phyloP scores from a whole-genome alignment of 2,113 vertebrate species.

The Gulo gulo region DNA sequence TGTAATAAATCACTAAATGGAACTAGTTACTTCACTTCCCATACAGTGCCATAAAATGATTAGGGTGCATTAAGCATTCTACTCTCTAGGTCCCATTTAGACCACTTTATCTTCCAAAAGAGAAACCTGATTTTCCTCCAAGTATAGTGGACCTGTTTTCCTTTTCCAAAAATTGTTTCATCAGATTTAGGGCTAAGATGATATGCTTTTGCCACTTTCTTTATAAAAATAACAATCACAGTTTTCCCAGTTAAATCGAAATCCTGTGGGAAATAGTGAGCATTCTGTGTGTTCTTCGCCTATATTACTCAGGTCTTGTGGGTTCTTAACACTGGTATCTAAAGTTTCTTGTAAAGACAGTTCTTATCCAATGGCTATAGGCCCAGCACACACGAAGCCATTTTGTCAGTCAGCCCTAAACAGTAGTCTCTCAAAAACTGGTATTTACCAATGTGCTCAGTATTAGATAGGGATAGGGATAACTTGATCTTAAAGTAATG shows the following conservation, averaged over 20 bases:
- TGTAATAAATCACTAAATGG: neutral
- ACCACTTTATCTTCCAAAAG: neutral
- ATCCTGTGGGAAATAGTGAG: neutral
- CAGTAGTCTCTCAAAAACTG: neutral
- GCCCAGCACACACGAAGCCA: neutral
- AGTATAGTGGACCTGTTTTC: neutral
- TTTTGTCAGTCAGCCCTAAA: neutral
- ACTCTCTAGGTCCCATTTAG: neutral
- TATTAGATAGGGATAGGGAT: neutral
- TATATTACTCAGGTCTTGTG: neutral
- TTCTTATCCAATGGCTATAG: neutral
- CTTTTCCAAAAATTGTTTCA: neutral
- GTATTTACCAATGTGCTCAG: neutral
- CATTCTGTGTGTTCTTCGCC: neutral
- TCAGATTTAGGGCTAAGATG: neutral
- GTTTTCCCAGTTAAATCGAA: neutral
- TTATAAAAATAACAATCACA: neutral
- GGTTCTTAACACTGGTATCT: neutral
- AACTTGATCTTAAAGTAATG: neutral
- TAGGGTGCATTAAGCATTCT: neutral
- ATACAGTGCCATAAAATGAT: neutral
- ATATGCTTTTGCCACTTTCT: neutral
- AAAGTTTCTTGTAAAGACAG: neutral
- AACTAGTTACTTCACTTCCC: neutral
- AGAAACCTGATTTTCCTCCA: neutral